Base-by-base conservation (phyloP, 2,797 vertebrate genomes). In the Crocodylus rhombifer region DNA sequence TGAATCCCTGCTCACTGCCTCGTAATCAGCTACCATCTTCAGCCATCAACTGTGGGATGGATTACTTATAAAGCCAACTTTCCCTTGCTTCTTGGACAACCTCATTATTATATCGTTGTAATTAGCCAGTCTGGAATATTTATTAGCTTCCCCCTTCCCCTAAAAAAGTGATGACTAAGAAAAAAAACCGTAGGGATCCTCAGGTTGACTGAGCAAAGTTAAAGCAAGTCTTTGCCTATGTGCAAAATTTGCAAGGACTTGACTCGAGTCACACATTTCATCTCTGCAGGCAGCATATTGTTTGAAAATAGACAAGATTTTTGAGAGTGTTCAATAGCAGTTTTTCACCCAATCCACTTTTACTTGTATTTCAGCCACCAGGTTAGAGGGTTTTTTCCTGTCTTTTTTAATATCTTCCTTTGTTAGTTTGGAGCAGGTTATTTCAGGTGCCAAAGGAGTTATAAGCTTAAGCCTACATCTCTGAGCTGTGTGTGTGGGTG, bases 1-100 rank as follows among this genome's bases (percentile, higher is more conserved):
- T n/a, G 0, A 0, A 1, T 0, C 25, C 1, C 1, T 42, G 42
- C 42, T 42, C 42, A 8, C 42, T 42, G 7, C 42, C 42, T 8
- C 42, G 42, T 42, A 42, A 42, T 42, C 42, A 42, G 42, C 42
- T 42, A 42, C 42, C 42, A 8, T 2, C 42, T 42, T 8, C 8
- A 42, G 42, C 42, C 42, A 42, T 42, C 42, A 42, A 42, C 42
- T 7, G 42, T 42, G 42, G 42, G 42, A 42, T 42, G 42, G 42
- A 9, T 42, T 42, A 42, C 42, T 42, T 42, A 21, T 77, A 89
- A 78, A 89, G 36, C 15, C 4, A 1, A 51, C 26, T 55, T 91
- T 42, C 36, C 25, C 6, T 0, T 0, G 26, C 42, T 11, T 51
- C 63, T 21, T 42, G 33, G 30, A 42, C 33, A 26, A 51, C 36